Percentiles rank a stretch among this genome's conserved stretches.
Conservation (phyloP, 2,113 vertebrate species). For the Chaetodon trifascialis region DNA sequence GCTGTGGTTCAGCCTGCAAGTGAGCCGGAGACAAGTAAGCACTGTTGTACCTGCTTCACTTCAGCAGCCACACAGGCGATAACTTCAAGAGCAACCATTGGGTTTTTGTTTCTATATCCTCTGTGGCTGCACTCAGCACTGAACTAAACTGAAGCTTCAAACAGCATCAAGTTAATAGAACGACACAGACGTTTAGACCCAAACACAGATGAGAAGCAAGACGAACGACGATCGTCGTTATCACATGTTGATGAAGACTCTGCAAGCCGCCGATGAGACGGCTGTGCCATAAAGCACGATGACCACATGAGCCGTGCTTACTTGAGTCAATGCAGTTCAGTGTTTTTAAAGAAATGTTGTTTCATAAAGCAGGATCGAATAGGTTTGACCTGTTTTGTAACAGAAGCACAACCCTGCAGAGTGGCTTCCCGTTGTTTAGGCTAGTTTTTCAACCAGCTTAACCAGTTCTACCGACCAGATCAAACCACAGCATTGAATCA, state of each 20-base stretch:
- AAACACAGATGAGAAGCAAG: too few species aligned
- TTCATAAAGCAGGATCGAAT: slow-evolving; percentile 10
- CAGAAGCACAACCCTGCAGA: neutral
- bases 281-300: neutral
- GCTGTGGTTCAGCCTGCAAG: neutral
- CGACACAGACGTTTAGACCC: neutral
- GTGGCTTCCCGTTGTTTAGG: neutral
- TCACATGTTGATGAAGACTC: neutral
- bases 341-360: neutral
- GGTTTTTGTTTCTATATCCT: neutral
- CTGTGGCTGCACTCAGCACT: neutral
- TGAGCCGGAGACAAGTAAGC: neutral
- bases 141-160: neutral
- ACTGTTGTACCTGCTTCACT: slow-evolving; percentile 2
- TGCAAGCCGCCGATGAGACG: neutral
- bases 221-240: too few species aligned
- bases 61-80: neutral
- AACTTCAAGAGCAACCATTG: neutral
- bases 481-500: neutral
- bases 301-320: slow-evolving; percentile 2
- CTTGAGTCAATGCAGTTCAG: neutral
- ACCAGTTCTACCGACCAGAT: neutral
- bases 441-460: neutral
- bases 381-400: neutral
- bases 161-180: neutral